Percentiles rank a stretch among this genome's conserved stretches.
Conservation (phyloP, 2,888 invertebrate genomes). For the Drosophila atroscutellata region DNA sequence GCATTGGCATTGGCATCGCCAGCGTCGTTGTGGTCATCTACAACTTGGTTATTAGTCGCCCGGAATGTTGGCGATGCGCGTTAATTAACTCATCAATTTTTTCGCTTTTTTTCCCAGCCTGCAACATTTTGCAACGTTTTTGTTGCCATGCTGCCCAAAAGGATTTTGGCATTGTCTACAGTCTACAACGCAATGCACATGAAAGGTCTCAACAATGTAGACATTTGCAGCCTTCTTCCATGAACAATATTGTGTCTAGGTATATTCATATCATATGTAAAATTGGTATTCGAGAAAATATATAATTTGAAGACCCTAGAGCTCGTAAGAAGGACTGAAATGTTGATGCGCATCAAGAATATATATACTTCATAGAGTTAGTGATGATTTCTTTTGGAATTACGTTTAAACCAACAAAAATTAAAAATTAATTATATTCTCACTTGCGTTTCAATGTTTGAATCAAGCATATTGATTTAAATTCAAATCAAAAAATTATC, state of each 20-base stretch:
- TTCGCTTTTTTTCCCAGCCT: constrained; percentile 32
- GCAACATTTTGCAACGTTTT: constrained; percentile 11
- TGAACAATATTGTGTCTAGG: background rate
- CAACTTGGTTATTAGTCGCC: constrained; percentile 79
- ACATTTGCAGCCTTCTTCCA: background rate
- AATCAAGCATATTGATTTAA: background rate
- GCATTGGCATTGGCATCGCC: constrained; percentile 6
- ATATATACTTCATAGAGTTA: background rate
- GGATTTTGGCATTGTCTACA: constrained; percentile 42
- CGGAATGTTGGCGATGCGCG: constrained; percentile 80
- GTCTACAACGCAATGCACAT: constrained; percentile 28
- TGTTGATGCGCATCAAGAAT: background rate
- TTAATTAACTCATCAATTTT: constrained; percentile 81
- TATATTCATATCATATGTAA: background rate
- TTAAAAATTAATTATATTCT: background rate
- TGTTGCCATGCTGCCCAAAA: constrained; percentile 27
- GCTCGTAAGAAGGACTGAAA: background rate
- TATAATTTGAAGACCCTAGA: background rate
- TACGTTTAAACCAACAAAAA: background rate
- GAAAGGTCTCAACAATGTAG: background rate
- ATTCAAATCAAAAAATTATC: background rate
- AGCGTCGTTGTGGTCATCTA: constrained; percentile 65
- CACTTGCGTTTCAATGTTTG: background rate
- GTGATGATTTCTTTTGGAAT: background rate
- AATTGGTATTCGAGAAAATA: background rate